These are phyloP conservation scores for Cephalopterus ornatus DNA, from an alignment of 2,113 vertebrate genomes.

Conservation along the genomic window DNA sequence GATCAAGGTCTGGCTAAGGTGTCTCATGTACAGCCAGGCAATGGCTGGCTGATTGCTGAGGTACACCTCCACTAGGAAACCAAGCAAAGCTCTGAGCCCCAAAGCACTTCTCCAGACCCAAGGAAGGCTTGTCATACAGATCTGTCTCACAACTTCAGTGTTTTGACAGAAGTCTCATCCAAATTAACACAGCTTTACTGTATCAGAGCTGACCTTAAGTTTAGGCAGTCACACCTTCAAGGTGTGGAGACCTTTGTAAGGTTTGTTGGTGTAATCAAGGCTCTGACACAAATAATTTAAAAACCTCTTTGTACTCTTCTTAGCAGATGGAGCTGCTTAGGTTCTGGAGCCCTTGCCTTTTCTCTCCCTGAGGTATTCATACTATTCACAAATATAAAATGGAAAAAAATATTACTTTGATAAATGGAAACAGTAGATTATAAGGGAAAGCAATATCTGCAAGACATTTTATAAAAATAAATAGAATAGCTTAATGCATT, in stretches of 20 bases:
- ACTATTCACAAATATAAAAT: not conserved
- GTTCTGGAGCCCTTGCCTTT: not conserved
- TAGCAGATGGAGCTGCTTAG: not conserved
- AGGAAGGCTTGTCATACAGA: not conserved
- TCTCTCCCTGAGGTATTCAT: not conserved
- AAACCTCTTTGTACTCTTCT: not conserved
- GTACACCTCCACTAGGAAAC: fast-evolving
- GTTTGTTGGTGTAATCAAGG: not conserved
- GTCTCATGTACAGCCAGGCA: not conserved
- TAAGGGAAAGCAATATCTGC: not conserved
- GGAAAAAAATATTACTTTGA: not conserved
- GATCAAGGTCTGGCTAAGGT: too few species aligned
- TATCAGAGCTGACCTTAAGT: not conserved
- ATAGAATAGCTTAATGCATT: not conserved
- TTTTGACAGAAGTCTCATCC: not conserved
- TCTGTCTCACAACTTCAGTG: not conserved
- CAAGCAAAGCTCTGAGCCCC: not conserved
- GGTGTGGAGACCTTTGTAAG: not conserved
- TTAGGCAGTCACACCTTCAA: not conserved
- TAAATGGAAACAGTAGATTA: not conserved
- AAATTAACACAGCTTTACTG: not conserved
- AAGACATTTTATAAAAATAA: not conserved
- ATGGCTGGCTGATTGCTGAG: not conserved
- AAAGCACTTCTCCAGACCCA: not conserved
- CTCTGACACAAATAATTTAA: not conserved